Conservation (phyloP, 2,888 invertebrate species). For the Pseudococcus viburni region DNA sequence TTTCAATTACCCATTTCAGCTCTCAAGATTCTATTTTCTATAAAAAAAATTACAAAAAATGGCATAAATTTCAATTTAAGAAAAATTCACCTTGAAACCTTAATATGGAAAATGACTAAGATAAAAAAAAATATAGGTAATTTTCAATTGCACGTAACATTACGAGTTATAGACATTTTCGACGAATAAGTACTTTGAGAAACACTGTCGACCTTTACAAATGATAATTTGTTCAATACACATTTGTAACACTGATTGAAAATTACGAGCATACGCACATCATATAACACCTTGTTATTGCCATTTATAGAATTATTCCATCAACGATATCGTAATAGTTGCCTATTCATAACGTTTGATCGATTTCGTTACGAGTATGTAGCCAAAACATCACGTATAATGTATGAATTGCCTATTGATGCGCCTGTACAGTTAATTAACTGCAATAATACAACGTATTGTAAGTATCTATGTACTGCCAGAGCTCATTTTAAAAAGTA, state of each 20-base stretch:
- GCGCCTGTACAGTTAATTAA: not conserved
- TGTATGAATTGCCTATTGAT: not conserved
- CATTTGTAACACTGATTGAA: not conserved
- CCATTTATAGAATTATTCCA: conserved; percentile 22
- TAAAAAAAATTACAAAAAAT: not conserved
- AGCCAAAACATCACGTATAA: not conserved
- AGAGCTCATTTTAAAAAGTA: too few species aligned
- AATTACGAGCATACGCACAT: not conserved
- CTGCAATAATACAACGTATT: too few species aligned
- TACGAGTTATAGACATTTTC: not conserved
- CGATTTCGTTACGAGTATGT: not conserved
- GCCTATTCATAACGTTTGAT: not conserved
- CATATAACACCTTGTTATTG: not conserved
- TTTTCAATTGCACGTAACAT: not conserved
- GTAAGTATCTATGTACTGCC: too few species aligned
- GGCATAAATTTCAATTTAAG: not conserved
- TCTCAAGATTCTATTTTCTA: too few species aligned
- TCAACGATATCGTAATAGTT: conserved; percentile 10
- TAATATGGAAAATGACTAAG: not conserved
- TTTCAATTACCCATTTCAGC: too few species aligned
- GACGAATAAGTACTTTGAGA: not conserved
- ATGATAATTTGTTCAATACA: not conserved
- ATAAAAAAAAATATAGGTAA: not conserved
- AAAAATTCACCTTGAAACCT: not conserved
- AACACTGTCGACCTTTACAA: not conserved